phyloP scores from a whole-genome alignment of 2,797 vertebrate genomes.

The Pelochelys cantorii region DNA sequence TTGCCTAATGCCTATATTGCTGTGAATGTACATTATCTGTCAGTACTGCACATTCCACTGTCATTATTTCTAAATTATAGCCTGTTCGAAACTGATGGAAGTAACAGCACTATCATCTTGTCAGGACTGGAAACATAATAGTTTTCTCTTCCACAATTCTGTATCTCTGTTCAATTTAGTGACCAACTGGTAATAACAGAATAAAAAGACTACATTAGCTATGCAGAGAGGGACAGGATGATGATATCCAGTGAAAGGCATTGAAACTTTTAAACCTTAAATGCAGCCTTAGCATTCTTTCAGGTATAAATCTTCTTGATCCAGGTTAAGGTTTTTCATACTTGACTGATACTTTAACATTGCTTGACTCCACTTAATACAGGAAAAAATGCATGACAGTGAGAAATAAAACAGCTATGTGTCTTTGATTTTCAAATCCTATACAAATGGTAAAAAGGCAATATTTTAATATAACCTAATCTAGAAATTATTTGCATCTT shows the following conservation, averaged over 20 bases:
- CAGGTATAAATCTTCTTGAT: constrained; percentile 67
- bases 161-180: constrained; percentile 85
- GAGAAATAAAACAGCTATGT: constrained; percentile 55
- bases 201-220: constrained; percentile 81
- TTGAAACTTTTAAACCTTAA: constrained; percentile 71
- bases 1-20: constrained; percentile 83
- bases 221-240: constrained; percentile 69
- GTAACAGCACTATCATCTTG: constrained; percentile 85
- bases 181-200: constrained; percentile 84
- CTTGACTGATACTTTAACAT: constrained; percentile 71
- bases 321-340: constrained; percentile 67
- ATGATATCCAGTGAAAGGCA: constrained; percentile 67
- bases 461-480: constrained; percentile 30
- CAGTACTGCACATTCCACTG: constrained; percentile 74
- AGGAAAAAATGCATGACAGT: constrained; percentile 63
- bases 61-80: constrained; percentile 87
- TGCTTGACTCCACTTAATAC: constrained; percentile 63
- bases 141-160: constrained; percentile 86
- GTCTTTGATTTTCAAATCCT: constrained; percentile 55
- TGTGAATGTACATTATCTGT: constrained; percentile 82
- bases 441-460: constrained; percentile 56
- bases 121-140: constrained; percentile 85
- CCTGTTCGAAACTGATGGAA: constrained; percentile 81
- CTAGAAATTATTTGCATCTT: constrained; percentile 56
- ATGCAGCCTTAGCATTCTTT: constrained; percentile 66